These are phyloP conservation scores for Tiphia femorata DNA, from an alignment of 2,888 invertebrate species.

Conservation along the genomic window DNA sequence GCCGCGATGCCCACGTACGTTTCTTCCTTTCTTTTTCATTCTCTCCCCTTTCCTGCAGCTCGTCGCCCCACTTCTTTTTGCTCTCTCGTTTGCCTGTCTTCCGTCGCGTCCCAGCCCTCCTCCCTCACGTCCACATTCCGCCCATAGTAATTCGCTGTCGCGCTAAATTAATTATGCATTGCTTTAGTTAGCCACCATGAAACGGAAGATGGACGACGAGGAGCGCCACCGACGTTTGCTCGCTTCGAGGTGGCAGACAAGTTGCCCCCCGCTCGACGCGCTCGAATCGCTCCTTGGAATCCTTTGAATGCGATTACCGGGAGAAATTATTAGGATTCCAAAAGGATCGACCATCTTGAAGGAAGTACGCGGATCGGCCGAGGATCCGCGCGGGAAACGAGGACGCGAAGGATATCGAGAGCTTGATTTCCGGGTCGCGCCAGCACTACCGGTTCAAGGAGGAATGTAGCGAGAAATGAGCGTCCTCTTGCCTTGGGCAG, in stretches of 20 bases:
- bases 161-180: slow-evolving; percentile 47
- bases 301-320: slow-evolving; percentile 27
- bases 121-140: not conserved
- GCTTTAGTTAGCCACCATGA: slow-evolving; percentile 31
- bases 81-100: not conserved
- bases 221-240: slow-evolving; percentile 26
- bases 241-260: slow-evolving; percentile 14
- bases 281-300: not conserved
- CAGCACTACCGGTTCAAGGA: too few species aligned
- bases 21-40: slow-evolving; percentile 18
- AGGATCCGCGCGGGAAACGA: too few species aligned
- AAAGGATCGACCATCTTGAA: slow-evolving; percentile 8
- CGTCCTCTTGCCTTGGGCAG: too few species aligned
- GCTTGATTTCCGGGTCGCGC: too few species aligned
- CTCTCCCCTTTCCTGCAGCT: not conserved
- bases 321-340: slow-evolving; percentile 32
- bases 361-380: too few species aligned
- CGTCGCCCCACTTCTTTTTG: not conserved
- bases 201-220: too few species aligned
- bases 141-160: slow-evolving; percentile 31
- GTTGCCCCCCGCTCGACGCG: not conserved
- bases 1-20: slow-evolving; percentile 36
- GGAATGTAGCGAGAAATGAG: too few species aligned
- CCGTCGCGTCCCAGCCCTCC: not conserved
- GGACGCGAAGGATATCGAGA: too few species aligned